Percentiles rank a stretch among this genome's conserved stretches.
Conservation (phyloP, 1,140 invertebrate species). For the Caenorhabditis latens region DNA sequence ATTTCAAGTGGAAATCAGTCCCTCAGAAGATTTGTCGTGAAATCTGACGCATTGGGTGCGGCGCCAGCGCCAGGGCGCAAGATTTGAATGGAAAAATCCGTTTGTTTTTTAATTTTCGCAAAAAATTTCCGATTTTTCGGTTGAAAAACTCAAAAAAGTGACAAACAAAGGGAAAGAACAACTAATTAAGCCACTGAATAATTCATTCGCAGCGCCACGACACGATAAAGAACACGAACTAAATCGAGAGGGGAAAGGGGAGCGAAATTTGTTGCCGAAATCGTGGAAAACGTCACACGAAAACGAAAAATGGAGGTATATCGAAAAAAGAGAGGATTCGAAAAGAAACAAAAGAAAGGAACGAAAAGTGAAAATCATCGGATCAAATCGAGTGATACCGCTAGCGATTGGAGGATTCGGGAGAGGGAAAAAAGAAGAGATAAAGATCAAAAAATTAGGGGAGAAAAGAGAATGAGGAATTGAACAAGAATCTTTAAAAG, state of each 20-base stretch:
- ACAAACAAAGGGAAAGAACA: too few relatives aligned
- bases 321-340: background rate
- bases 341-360: constrained; percentile 1
- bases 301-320: background rate
- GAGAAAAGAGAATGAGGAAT: background rate
- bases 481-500: background rate
- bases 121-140: too few relatives aligned
- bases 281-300: constrained; percentile 17
- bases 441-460: constrained; percentile 6
- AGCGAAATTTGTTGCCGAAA: background rate
- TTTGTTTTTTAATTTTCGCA: too few relatives aligned
- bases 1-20: too few relatives aligned
- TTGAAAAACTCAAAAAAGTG: too few relatives aligned
- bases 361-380: constrained; percentile 20
- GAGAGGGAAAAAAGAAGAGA: background rate
- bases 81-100: too few relatives aligned
- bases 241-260: background rate
- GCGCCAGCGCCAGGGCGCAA: background rate
- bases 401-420: background rate
- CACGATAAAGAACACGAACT: background rate
- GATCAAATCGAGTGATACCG: constrained; percentile 8
- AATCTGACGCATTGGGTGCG: background rate
- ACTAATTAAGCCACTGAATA: too few relatives aligned
- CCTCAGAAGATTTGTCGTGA: background rate
- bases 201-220: background rate